phyloP scores from a whole-genome alignment of 2,888 invertebrate genomes.

The Parnassius smintheus region DNA sequence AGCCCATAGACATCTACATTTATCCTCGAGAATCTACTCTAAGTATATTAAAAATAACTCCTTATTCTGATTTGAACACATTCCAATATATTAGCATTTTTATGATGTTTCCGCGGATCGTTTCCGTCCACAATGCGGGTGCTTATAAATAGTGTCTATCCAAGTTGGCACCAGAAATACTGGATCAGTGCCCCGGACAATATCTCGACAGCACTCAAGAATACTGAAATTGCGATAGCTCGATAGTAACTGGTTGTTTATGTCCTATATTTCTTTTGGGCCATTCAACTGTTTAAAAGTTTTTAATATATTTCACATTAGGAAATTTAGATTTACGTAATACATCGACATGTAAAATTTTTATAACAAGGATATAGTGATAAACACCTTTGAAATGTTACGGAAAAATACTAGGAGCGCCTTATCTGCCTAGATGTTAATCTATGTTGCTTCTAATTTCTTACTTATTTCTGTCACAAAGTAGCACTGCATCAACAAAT shows the following conservation, averaged over 20 bases:
- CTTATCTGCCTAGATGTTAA: too few relatives aligned
- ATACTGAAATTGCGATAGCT: slow-evolving; percentile 8
- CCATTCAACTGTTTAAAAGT: slow-evolving; percentile 7
- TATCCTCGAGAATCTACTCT: too few relatives aligned
- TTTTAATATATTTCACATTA: not conserved
- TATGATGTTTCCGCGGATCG: slow-evolving; percentile 5
- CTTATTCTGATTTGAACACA: not conserved
- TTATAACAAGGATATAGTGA: too few relatives aligned
- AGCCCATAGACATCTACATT: too few relatives aligned
- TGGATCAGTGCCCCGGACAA: slow-evolving; percentile 20
- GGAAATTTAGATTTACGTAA: not conserved
- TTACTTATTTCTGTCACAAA: too few relatives aligned
- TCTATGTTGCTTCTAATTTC: too few relatives aligned
- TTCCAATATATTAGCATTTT: slow-evolving; percentile 25
- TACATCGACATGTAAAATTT: not conserved
- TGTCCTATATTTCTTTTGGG: slow-evolving; percentile 11
- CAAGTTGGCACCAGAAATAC: slow-evolving; percentile 23
- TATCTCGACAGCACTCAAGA: slow-evolving; percentile 24
- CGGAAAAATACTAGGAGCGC: too few relatives aligned
- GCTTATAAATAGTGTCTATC: slow-evolving; percentile 20
- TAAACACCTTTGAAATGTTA: too few relatives aligned
- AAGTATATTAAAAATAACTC: too few relatives aligned
- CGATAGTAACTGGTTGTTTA: slow-evolving; percentile 8
- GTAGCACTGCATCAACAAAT: too few relatives aligned
- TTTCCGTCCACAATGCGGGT: slow-evolving; percentile 11